Conservation (phyloP, 2,113 vertebrate species). For the Crotalus tigris region DNA sequence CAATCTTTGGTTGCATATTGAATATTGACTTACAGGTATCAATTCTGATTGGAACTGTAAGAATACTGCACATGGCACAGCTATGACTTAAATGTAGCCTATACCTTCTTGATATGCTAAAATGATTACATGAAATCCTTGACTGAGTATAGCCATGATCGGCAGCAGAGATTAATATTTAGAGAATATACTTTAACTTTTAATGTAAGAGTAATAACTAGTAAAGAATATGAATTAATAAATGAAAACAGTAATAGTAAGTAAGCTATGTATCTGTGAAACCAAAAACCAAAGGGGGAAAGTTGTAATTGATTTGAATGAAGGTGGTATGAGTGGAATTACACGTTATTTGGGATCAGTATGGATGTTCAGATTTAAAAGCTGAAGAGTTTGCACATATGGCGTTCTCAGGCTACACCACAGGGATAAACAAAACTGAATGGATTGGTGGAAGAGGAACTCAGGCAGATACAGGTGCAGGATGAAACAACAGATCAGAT, state of each 20-base stretch:
- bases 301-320: background rate
- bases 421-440: background rate
- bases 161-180: background rate
- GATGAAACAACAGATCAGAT: background rate
- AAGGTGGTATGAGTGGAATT: background rate
- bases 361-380: background rate
- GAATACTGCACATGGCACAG: background rate
- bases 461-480: background rate
- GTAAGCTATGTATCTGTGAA: background rate
- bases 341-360: background rate
- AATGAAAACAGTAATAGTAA: background rate
- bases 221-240: background rate
- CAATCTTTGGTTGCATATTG: background rate
- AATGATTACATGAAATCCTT: background rate
- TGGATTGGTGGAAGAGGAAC: background rate
- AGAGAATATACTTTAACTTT: background rate
- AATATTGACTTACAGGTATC: background rate
- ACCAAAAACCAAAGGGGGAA: background rate
- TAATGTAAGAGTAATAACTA: background rate
- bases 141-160: background rate
- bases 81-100: background rate
- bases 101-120: background rate
- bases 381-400: background rate
- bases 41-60: background rate
- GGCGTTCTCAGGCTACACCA: background rate